Evolutionary conservation across 2,797 vertebrate genomes (phyloP).

Genomic region (Scyliorhinus canicula): DNA sequence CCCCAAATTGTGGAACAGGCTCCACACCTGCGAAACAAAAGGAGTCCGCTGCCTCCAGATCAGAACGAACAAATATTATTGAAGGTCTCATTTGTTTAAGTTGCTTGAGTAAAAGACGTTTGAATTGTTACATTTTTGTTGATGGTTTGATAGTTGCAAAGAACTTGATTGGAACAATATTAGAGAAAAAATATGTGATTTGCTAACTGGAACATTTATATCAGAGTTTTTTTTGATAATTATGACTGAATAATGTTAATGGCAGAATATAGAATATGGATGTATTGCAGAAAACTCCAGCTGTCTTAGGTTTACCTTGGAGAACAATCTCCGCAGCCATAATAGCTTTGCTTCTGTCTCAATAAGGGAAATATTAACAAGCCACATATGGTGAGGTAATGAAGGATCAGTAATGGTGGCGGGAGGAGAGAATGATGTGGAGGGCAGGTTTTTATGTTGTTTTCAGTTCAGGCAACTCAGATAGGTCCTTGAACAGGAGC

Average conservation of each 20-base stretch:
- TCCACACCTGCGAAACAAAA: neutral
- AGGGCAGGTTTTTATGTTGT: neutral
- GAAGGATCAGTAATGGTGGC: neutral
- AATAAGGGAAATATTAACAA: neutral
- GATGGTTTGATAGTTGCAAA: neutral
- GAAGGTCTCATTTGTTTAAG: neutral
- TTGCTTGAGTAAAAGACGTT: neutral
- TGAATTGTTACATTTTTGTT: neutral
- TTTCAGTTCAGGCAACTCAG: neutral
- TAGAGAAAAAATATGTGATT: neutral
- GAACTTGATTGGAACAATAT: neutral
- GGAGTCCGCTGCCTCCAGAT: neutral
- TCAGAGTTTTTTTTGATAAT: neutral
- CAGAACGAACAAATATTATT: neutral
- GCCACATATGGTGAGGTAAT: neutral
- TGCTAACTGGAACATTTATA: neutral
- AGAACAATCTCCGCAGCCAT: neutral
- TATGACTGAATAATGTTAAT: neutral
- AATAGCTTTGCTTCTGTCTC: neutral
- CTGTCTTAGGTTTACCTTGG: neutral
- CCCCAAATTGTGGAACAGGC: neutral
- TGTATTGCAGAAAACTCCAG: neutral
- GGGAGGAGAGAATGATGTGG: neutral
- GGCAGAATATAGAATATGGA: neutral
- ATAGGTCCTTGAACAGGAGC: neutral